Conservation (phyloP, 2,797 vertebrate species). For the Tenualosa thibaudeaui region DNA sequence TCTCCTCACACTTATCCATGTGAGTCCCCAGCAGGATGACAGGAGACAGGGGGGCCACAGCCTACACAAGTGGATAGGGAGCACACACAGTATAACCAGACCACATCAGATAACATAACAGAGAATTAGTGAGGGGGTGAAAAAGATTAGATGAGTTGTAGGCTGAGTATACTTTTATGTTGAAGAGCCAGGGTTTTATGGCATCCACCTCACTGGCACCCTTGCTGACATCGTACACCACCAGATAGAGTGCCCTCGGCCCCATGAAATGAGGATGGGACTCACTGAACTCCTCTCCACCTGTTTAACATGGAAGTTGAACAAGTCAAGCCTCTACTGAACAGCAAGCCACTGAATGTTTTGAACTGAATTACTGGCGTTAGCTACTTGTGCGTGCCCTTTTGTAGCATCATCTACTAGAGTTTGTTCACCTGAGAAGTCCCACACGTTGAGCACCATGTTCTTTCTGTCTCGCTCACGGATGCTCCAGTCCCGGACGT, state of each 20-base stretch:
- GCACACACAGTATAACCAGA: neutral
- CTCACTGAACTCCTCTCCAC: conserved; percentile 88
- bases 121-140: too few relatives aligned
- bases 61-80: conserved; percentile 64
- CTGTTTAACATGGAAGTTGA: conserved; percentile 62
- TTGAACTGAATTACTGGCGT: neutral
- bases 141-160: neutral
- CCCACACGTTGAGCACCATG: conserved; percentile 92
- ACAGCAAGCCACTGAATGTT: neutral
- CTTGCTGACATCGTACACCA: conserved; percentile 92
- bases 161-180: conserved; percentile 84
- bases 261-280: conserved; percentile 93
- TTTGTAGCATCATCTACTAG: neutral
- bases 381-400: neutral
- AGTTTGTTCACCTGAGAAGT: conserved; percentile 83
- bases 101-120: too few relatives aligned
- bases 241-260: conserved; percentile 88
- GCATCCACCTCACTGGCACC: conserved; percentile 85
- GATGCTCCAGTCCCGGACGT: conserved; percentile 87
- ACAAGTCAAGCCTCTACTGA: neutral
- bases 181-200: conserved; percentile 97
- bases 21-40: conserved; percentile 96
- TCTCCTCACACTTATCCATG: conserved; percentile 82
- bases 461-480: conserved; percentile 82
- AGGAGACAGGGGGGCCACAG: conserved; percentile 85